Percentiles rank a stretch among this genome's conserved stretches.
These are phyloP conservation scores for Psittacus erithacus DNA, from an alignment of 2,113 vertebrate species.

Conservation along the genomic window DNA sequence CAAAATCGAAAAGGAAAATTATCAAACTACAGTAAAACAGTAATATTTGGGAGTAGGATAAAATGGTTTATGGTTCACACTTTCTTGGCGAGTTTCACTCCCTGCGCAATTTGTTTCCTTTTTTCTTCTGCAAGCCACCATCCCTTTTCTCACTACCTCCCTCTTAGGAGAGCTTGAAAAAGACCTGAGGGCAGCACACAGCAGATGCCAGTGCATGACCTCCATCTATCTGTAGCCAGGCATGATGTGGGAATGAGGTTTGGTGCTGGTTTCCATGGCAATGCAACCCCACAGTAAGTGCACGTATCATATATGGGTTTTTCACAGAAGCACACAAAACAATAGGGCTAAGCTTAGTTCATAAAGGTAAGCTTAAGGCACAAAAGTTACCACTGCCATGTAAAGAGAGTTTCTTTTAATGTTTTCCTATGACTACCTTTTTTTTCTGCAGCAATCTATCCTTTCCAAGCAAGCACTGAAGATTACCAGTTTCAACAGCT, in stretches of 20 bases:
- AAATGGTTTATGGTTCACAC: neutral
- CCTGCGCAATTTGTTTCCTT: neutral
- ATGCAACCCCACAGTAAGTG: slow-evolving; percentile 24
- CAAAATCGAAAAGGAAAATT: neutral
- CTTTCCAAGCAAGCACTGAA: neutral
- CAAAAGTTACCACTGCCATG: rapidly evolving
- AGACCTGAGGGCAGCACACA: slow-evolving; percentile 1
- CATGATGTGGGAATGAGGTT: slow-evolving; percentile 29
- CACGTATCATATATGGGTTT: neutral
- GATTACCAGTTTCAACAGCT: neutral
- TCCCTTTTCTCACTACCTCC: neutral
- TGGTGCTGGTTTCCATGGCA: slow-evolving; percentile 64
- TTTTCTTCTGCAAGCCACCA: neutral
- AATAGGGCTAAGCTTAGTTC: neutral
- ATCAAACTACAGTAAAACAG: neutral
- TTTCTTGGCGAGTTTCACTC: neutral
- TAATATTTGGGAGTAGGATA: neutral
- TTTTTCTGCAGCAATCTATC: neutral
- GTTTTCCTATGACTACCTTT: neutral
- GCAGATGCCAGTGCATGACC: slow-evolving; percentile 35
- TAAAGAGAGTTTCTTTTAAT: neutral
- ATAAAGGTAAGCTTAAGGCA: neutral
- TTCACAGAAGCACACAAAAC: neutral
- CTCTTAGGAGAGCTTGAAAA: neutral
- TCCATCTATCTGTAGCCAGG: neutral